phyloP scores from a whole-genome alignment of 2,797 vertebrate genomes.

The Cephalopachus bancanus region DNA sequence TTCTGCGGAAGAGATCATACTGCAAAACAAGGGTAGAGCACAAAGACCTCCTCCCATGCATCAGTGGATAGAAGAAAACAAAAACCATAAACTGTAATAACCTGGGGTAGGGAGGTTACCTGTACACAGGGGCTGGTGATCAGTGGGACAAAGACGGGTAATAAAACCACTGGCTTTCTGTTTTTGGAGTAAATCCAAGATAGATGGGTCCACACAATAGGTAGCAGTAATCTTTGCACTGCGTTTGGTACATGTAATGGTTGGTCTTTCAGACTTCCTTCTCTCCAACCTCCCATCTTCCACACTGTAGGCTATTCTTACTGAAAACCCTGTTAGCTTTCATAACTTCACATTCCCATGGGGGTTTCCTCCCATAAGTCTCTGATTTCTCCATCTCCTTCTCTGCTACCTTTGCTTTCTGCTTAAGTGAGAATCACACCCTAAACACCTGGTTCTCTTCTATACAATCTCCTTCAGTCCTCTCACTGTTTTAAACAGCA shows the following conservation, averaged over 20 bases:
- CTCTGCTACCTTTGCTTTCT: background rate
- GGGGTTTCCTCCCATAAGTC: background rate
- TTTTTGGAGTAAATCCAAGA: background rate
- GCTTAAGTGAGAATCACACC: background rate
- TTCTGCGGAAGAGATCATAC: background rate
- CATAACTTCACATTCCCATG: background rate
- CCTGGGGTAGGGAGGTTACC: background rate
- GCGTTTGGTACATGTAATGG: accelerated
- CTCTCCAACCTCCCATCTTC: background rate
- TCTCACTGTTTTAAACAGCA: background rate
- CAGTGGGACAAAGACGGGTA: background rate
- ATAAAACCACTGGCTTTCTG: background rate
- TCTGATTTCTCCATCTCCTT: background rate
- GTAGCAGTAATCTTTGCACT: background rate
- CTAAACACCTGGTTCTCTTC: background rate
- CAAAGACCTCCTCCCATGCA: background rate
- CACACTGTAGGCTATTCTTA: background rate
- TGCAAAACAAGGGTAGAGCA: background rate
- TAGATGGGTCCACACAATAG: accelerated
- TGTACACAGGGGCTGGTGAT: background rate
- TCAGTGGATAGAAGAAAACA: background rate
- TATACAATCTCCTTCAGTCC: background rate
- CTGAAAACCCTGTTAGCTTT: background rate
- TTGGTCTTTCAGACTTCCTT: background rate
- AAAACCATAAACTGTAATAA: background rate